Conservation (phyloP, 2,797 vertebrate genomes). For the Australoheros facetus region DNA sequence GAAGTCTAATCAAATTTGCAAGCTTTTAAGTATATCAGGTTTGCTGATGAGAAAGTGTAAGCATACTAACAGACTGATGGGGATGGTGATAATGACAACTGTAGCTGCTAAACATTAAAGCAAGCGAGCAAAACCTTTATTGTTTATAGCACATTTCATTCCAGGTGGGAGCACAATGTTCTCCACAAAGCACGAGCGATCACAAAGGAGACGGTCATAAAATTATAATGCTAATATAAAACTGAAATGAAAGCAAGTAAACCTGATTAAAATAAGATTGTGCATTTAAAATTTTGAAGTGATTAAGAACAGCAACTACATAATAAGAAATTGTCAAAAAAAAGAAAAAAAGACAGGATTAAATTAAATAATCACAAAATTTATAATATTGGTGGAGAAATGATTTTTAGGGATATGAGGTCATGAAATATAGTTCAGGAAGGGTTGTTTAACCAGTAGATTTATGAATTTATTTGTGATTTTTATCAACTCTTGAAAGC, state of each 20-base stretch:
- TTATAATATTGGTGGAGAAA: neutral
- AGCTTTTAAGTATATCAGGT: neutral
- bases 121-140: neutral
- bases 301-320: neutral
- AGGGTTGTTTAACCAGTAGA: neutral
- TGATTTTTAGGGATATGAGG: neutral
- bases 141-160: neutral
- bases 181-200: neutral
- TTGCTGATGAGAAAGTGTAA: neutral
- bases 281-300: neutral
- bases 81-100: neutral
- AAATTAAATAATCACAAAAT: neutral
- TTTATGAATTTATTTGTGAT: neutral
- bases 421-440: no score
- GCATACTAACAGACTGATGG: neutral
- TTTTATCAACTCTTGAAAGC: neutral
- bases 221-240: slow-evolving; percentile 2
- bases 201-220: neutral
- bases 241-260: neutral
- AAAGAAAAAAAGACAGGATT: neutral
- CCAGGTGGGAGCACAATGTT: neutral
- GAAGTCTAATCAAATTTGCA: neutral
- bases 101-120: neutral
- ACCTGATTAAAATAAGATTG: neutral
- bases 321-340: neutral